Evolutionary conservation across 2,113 vertebrate species (phyloP), one percentile per base, ranked within the genome.

Genomic region (Rhizomys pruinosus): DNA sequence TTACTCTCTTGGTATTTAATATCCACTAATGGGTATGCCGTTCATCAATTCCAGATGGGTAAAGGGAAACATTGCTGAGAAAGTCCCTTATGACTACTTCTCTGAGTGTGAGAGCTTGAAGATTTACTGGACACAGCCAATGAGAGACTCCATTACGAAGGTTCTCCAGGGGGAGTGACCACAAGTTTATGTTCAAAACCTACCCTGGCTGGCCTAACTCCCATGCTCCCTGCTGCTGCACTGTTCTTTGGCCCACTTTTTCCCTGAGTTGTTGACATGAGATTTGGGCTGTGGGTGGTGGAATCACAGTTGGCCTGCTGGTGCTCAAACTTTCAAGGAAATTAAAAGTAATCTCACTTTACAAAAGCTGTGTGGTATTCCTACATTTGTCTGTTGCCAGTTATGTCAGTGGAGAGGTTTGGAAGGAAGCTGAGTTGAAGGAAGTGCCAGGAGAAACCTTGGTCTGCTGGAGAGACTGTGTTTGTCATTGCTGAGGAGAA

Each of bases 1-100:
- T 87, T 92, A 42, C 25, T 63, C 39, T 74, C 52, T 76, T 88
- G 42, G 92, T 68, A 76, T 42, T 64, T 69, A 42, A 76, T 37
- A 34, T 39, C 42, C 37, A 72, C 15, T n/a, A 57, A 66, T 47
- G 25, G 25, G 23, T 27, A 47, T 32, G 52, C 23, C 10, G 19
- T 64, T 69, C 32, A 61, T 71, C 32, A 37, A 74, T 0, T n/a
- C 17, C 29, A 74, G 78, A 23, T 22, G 0, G 5, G 32, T 37
- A 37, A 80, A 23, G 44, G 22, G 44, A 17, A 57, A 32, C 5
- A 9, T 44, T 66, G n/a, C 39, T 44, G 29, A 71, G 25, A 44
- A 87, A 57, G 5, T 37, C 7, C 34, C 90, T 13, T 59, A 19
- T 29, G 4, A 3, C n/a, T 84, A n/a, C 84, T 42, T 81, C 44